These are phyloP conservation scores for Bubo scandiacus DNA, from an alignment of 2,113 vertebrate species.

Conservation along the genomic window DNA sequence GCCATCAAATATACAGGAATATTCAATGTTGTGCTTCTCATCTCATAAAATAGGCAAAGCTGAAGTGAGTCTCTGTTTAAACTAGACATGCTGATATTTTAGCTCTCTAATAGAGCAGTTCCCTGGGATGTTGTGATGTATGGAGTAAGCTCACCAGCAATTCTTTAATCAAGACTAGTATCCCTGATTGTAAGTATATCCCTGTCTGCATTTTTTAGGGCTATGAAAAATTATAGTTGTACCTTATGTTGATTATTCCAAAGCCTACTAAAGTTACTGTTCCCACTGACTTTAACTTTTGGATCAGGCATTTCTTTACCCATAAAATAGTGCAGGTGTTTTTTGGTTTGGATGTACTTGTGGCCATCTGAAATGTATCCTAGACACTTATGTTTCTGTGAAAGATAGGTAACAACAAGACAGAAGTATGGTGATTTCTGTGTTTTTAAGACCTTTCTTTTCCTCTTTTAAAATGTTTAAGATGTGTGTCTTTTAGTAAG, in stretches of 20 bases:
- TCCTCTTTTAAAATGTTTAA: conserved; percentile 31
- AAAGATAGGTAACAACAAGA: not conserved
- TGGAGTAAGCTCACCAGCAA: not conserved
- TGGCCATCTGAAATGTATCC: not conserved
- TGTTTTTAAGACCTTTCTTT: conserved; percentile 25
- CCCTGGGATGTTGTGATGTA: not conserved
- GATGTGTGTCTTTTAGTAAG: conserved; percentile 12
- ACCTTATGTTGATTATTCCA: not conserved
- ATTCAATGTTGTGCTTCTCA: not conserved
- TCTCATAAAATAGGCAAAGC: conserved; percentile 5
- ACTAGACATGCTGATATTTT: not conserved
- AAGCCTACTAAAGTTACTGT: not conserved
- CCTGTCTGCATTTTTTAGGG: not conserved
- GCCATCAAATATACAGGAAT: not conserved
- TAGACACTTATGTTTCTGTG: not conserved
- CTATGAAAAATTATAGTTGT: not conserved
- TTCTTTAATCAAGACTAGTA: conserved; percentile 4
- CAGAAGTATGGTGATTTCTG: not conserved
- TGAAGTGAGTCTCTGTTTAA: conserved; percentile 1
- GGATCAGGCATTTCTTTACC: not conserved
- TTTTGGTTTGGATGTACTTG: not conserved
- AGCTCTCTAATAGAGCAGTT: not conserved
- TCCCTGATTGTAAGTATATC: not conserved
- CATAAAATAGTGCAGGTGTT: not conserved
- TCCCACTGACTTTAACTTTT: not conserved